Evolutionary conservation across 2,113 vertebrate genomes (phyloP), one percentile per base, ranked within the genome.

Genomic region (Perognathus longimembris): DNA sequence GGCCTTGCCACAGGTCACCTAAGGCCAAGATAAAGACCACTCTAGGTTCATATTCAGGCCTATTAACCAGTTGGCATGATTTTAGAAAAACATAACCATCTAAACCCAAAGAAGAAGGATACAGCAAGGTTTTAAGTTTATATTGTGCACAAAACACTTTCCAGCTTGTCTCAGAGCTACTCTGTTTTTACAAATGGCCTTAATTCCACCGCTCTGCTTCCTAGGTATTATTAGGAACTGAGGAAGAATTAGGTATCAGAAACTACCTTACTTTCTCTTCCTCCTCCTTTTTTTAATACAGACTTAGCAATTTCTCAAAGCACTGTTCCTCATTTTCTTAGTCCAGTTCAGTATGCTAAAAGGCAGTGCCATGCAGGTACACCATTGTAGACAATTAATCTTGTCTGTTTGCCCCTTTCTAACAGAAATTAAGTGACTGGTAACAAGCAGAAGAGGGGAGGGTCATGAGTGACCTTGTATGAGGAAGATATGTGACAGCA

Each of bases 101-200:
- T 75, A 82, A 89, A 89, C 59, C 45, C 45, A 90, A 21, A 69
- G 63, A 42, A 73, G n/a, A 50, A 69, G 74, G 36, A 34, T n/a
- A 40, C 7, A 28, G 28, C 59, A 79, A 78, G 67, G 87, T 74
- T 54, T 93, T 82, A 63, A 71, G 83, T 84, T 95, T 74, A 64
- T 66, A 26, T 64, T 84, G 45, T 80, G 11, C 42, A 88, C 81
- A 76, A 74, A 82, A 88, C 36, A 80, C 40, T 90, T 90, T 69
- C 38, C 21, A 90, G 36, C 73, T 79, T 80, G 14, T 42, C 28
- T 80, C 40, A 73, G 63, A 75, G 64, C 36, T 36, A n/a, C 79
- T 86, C 71, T 92, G 59, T 75, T 93, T 94, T 85, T 94, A 63
- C 54, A 94, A 24, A 70, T 93, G 81, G 63, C 74, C 73, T 77